Percentiles rank a stretch among this genome's conserved stretches.
Evolutionary conservation across 2,888 invertebrate species (phyloP).

Genomic region (Tortrix viridana): DNA sequence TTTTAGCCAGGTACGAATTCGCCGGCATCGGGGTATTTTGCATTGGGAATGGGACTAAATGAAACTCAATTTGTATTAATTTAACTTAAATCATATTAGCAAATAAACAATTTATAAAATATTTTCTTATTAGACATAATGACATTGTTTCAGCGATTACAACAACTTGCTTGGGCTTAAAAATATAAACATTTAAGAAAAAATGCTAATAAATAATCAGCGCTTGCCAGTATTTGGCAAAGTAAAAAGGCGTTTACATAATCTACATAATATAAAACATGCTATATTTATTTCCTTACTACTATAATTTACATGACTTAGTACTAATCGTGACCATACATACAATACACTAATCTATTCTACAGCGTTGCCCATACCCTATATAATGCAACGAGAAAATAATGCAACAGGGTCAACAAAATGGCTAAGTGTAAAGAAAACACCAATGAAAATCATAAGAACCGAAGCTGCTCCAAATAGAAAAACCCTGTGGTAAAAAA

Average conservation of each 20-base stretch:
- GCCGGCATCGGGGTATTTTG: too few species aligned
- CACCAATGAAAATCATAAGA: slow-evolving; percentile 24
- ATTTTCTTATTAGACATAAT: slow-evolving; percentile 76
- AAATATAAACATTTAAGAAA: slow-evolving; percentile 80
- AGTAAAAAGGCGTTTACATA: slow-evolving; percentile 75
- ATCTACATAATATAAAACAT: slow-evolving; percentile 83
- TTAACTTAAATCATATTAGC: slow-evolving; percentile 87
- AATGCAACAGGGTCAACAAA: slow-evolving; percentile 27
- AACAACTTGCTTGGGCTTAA: slow-evolving; percentile 71
- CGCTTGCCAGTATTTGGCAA: slow-evolving; percentile 70
- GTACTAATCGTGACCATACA: slow-evolving; percentile 69
- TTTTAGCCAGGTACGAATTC: too few species aligned
- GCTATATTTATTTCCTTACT: slow-evolving; percentile 75
- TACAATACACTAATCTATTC: slow-evolving; percentile 64
- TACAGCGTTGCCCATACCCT: slow-evolving; percentile 65
- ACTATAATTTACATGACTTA: slow-evolving; percentile 79
- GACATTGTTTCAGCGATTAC: slow-evolving; percentile 72
- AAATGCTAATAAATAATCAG: slow-evolving; percentile 84
- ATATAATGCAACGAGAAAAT: slow-evolving; percentile 53
- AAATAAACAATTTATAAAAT: slow-evolving; percentile 85
- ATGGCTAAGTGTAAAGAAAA: slow-evolving; percentile 13
- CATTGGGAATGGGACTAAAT: slow-evolving; percentile 39
- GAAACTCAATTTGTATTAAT: slow-evolving; percentile 53
- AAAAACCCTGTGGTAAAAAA: not conserved
- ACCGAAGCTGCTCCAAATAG: slow-evolving; percentile 26